Base-by-base conservation (phyloP, 2,113 vertebrate genomes). In the Bos indicus region DNA sequence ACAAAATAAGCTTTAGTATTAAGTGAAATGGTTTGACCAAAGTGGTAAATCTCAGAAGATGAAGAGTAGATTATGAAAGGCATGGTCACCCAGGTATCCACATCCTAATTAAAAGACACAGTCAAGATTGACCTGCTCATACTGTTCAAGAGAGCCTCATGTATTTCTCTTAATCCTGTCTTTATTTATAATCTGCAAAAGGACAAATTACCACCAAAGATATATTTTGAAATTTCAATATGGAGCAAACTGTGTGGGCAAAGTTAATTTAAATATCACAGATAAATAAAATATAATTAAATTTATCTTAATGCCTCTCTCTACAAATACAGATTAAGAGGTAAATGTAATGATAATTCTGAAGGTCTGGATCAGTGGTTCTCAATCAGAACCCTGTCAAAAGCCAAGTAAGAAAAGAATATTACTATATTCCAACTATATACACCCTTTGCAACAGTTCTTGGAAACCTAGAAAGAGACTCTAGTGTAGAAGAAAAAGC, bases 141-240 rank as follows among this genome's bases (percentile, higher is more conserved):
- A 67, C 25, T 85, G 19, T 92, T 91, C 48, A 89, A 89, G 56
- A 85, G 33, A 84, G 14, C 62, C 40, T 64, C 7, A 10, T 48
- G 23, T 57, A 57, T 89, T 88, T 88, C 52, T 43, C 6, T n/a
- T 89, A 78, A 51, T 57, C 8, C 16, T 92, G 9, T 89, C 10
- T 59, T 94, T 40, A 74, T 57, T 54, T 67, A 60, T n/a, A 9
- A 80, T 23, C 36, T 88, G 25, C 23, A 83, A 84, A 87, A 94
- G 83, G n/a, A 89, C 74, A 90, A 87, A 57, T 71, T 56, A 84
- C 54, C 60, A 88, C 52, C 87, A 46, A 71, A 96, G 28, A 60
- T 62, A 19, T 88, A 89, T 78, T 78, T 97, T 84, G 56, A 84
- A 96, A 54, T 91, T 88, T 96, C n/a, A 82, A 82, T 33, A 23